Evolutionary conservation across 2,888 invertebrate genomes (phyloP).

Genomic region (Acheta domesticus): DNA sequence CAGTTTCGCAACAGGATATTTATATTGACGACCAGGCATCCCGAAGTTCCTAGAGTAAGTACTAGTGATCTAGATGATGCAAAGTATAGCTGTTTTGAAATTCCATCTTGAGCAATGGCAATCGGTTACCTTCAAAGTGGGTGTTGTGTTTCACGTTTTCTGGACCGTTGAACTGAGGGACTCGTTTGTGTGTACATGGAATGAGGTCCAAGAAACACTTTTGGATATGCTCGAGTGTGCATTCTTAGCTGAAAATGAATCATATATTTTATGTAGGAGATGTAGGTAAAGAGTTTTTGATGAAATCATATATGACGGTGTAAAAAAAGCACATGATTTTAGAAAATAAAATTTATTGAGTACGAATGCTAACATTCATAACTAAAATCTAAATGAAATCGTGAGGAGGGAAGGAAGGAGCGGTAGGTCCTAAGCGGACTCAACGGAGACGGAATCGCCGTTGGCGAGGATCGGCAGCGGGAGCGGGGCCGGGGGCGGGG

Average conservation of each 20-base stretch:
- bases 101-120: no score
- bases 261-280: background rate
- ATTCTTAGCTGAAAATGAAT: background rate
- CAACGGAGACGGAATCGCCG: conserved; percentile 28
- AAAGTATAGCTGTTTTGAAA: no score
- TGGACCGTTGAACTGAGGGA: no score
- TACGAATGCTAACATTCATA: background rate
- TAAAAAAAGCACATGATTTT: background rate
- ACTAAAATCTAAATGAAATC: background rate
- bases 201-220: no score
- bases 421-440: conserved; percentile 26
- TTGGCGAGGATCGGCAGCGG: conserved; percentile 4
- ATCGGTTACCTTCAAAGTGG: no score
- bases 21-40: no score
- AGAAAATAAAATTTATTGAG: conserved; percentile 12
- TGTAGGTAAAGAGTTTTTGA: background rate
- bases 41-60: no score
- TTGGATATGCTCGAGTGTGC: background rate
- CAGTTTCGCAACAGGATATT: no score
- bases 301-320: no score
- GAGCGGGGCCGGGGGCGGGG: conserved; percentile 18
- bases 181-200: no score
- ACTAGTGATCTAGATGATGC: no score
- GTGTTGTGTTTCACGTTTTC: no score
- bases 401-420: background rate